Evolutionary conservation across 1,140 invertebrate genomes (phyloP).

Genomic region (Ips nitidus): DNA sequence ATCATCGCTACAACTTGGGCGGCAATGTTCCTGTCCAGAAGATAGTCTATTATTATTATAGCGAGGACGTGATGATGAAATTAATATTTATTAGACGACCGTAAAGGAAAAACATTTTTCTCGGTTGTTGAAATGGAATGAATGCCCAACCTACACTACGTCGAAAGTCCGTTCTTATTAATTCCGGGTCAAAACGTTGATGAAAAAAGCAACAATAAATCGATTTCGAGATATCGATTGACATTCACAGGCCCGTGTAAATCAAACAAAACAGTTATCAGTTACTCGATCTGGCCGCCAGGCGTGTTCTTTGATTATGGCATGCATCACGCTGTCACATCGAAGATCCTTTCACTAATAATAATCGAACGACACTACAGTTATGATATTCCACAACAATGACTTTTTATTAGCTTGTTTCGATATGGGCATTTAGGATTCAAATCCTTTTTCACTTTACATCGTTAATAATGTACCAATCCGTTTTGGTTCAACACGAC

Average conservation of each 20-base stretch:
- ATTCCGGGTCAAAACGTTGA: conserved; percentile 2
- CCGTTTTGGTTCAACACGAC: not conserved
- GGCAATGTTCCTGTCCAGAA: not conserved
- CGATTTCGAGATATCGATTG: conserved; percentile 14
- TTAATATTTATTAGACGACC: conserved; percentile 1
- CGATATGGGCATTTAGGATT: not conserved
- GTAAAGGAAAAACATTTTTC: not conserved
- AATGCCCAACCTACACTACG: not conserved
- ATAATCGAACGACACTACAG: conserved; percentile 19
- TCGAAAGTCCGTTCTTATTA: not conserved
- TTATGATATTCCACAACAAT: conserved; percentile 10
- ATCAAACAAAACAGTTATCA: conserved; percentile 14
- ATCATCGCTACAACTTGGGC: conserved; percentile 12
- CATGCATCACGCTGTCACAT: conserved; percentile 19
- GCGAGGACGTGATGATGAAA: not conserved
- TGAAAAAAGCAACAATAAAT: conserved; percentile 13
- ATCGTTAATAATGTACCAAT: conserved; percentile 19
- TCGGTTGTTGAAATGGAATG: not conserved
- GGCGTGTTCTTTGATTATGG: conserved; percentile 21
- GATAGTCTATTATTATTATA: conserved; percentile 4
- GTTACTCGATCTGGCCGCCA: conserved; percentile 11
- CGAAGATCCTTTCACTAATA: conserved; percentile 28
- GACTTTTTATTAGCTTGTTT: conserved; percentile 15
- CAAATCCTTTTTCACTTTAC: conserved; percentile 21
- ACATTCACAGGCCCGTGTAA: conserved; percentile 23